Evolutionary conservation across 2,888 invertebrate species (phyloP), one percentile per base, ranked within the genome.

Genomic region (Ectemnius cavifrons): DNA sequence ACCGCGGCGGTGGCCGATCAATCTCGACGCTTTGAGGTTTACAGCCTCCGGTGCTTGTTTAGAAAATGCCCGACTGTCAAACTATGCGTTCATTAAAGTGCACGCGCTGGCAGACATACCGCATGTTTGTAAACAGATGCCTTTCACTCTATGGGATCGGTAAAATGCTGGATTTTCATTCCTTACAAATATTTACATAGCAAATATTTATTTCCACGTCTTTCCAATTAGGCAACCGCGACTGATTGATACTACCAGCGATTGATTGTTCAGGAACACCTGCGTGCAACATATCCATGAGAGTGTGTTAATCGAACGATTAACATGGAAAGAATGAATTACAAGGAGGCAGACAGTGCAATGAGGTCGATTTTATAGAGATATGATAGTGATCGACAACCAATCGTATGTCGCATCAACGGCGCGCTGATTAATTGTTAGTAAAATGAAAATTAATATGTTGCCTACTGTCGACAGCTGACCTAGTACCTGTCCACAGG

Each of bases 21-120:
- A 52, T 52, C n/a, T 52, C 52, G n/a, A 16, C 52, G 52, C 16
- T 52, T 52, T 52, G 52, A 16, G 52, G 52, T 52, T 52, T 52
- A 14, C n/a, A 52, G 52, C 52, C 16, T 52, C 16, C 52, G n/a
- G 5, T 16, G 52, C 52, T 52, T 52, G n/a, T 52, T 52, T 16
- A 52, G 52, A 52, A 52, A 52, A 52, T 52, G 52, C 52, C 16
- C 16, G n/a, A 16, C n/a, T 52, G 14, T 52, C 16, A 52, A 52
- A 52, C 52, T 16, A 52, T 52, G 16, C 16, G 16, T 52, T 13
- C 14, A 52, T 11, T 52, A 52, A 52, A 52, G 52, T 13, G 47
- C n/a, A 47, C n/a, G 16, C 52, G 4, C 52, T 16, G 0, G n/a
- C 52, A 13, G 14, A 14, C 16, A 14, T 13, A 4, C n/a, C n/a